These are phyloP conservation scores for Urocyon cinereoargenteus DNA, from an alignment of 2,797 vertebrate species.

Conservation along the genomic window DNA sequence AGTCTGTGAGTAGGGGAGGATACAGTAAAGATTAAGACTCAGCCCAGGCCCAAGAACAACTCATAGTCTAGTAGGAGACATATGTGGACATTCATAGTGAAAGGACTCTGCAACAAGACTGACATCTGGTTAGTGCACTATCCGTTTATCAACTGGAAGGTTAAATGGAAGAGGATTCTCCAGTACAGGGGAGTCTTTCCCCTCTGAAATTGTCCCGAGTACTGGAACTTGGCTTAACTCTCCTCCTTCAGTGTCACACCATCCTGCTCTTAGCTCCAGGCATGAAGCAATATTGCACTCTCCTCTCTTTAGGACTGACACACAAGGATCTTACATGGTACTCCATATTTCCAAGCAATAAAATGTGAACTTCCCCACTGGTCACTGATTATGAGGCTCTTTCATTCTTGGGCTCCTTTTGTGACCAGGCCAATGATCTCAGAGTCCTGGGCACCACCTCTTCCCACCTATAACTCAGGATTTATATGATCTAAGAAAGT, in stretches of 20 bases:
- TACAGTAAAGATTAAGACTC: neutral
- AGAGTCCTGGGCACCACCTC: neutral
- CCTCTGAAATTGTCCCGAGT: neutral
- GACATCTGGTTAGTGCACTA: neutral
- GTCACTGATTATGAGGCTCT: neutral
- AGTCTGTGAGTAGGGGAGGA: neutral
- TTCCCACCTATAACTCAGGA: neutral
- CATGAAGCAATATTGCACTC: neutral
- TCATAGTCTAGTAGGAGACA: neutral
- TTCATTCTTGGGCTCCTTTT: neutral
- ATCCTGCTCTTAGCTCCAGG: neutral
- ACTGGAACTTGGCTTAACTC: neutral
- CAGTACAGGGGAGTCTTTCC: neutral
- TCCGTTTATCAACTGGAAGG: rapidly evolving
- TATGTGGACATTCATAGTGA: neutral
- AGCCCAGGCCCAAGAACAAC: neutral
- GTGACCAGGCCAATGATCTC: neutral
- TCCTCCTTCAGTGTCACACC: neutral
- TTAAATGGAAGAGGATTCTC: neutral
- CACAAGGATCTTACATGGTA: neutral
- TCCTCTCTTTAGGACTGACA: neutral
- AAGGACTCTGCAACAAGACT: neutral
- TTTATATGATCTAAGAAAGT: neutral
- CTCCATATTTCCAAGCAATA: neutral
- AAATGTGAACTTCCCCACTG: neutral